Evolutionary conservation across 1,140 invertebrate species (phyloP).

Genomic region (Anoplolepis gracilipes): DNA sequence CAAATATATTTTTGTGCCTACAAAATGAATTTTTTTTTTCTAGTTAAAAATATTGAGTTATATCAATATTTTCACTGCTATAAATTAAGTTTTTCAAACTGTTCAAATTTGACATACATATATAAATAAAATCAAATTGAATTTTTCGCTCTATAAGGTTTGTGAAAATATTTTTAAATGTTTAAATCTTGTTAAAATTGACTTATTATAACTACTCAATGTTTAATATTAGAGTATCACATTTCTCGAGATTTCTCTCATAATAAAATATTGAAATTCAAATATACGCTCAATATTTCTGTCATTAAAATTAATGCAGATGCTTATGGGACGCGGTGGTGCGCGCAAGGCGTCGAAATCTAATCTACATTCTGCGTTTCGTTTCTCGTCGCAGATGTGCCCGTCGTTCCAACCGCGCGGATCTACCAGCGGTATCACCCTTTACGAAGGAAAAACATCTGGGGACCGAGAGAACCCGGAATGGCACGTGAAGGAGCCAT

Average conservation of each 20-base stretch:
- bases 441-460: conserved; percentile 44
- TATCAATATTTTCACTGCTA: neutral
- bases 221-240: neutral
- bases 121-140: conserved; percentile 12
- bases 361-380: conserved; percentile 45
- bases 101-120: too few relatives aligned
- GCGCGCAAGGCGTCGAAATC: conserved; percentile 5
- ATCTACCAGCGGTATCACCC: conserved; percentile 1
- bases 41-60: neutral
- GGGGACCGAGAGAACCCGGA: conserved; percentile 10
- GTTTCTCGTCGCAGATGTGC: conserved; percentile 32
- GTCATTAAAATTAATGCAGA: conserved; percentile 18
- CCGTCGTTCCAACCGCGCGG: neutral
- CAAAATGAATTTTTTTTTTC: neutral
- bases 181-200: neutral
- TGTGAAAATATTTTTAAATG: neutral
- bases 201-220: neutral
- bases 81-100: neutral
- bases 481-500: conserved; percentile 54
- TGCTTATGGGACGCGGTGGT: neutral
- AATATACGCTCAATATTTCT: neutral
- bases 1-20: conserved; percentile 1
- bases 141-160: neutral
- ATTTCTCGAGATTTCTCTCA: neutral
- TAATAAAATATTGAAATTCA: neutral